Base-by-base conservation (phyloP, 1,140 invertebrate genomes). In the Olivierus martensii region DNA sequence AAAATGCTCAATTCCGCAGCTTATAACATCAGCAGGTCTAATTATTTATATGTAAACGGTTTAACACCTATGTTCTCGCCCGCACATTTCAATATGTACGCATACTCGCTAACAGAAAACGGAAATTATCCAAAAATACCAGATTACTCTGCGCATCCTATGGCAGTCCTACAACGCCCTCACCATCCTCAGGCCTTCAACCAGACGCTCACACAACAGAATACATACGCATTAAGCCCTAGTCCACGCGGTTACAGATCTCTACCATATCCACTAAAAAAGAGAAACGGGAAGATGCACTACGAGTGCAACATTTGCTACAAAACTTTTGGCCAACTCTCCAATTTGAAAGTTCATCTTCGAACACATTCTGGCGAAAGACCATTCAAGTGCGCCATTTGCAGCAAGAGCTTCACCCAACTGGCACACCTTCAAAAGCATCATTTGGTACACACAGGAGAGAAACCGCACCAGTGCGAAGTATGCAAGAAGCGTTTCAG, bases 291-390 rank as follows among this genome's bases (percentile, higher is more conserved):
- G 0, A 97, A 98, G 72, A 97, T 97, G 84, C 88, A 97, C 63
- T 99, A 99, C 69, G 90, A 98, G 71, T 99, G 95, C 70, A 97
- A 97, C 64, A 87, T 95, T 12, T 99, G 95, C 66, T 84, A 81
- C 66, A 99, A 99, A 71, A 94, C 91, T 0, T 99, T 99, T 65
- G 94, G 94, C 9, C 95, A 99, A 69, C 71, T 99, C 37, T 95
- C 91, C 3, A 99, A 99, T 71, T 74, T 99, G 11, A 99, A 99
- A 70, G 94, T 98, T 10, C 93, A 99, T 68, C 69, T 97, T 37
- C 77, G 94, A 53, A 97, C 93, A n/a, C 95, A 99, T 64, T 94
- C 89, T 3, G 94, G 94, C 0, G 94, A 99, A 65, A 71, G 93
- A 42, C 95, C 95, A 0, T 98, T 98, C 73, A 89, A 93, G 65